Percentiles rank a stretch among this genome's conserved stretches.
Evolutionary conservation across 2,113 vertebrate genomes (phyloP).

Genomic region (Oryctolagus cuniculus): DNA sequence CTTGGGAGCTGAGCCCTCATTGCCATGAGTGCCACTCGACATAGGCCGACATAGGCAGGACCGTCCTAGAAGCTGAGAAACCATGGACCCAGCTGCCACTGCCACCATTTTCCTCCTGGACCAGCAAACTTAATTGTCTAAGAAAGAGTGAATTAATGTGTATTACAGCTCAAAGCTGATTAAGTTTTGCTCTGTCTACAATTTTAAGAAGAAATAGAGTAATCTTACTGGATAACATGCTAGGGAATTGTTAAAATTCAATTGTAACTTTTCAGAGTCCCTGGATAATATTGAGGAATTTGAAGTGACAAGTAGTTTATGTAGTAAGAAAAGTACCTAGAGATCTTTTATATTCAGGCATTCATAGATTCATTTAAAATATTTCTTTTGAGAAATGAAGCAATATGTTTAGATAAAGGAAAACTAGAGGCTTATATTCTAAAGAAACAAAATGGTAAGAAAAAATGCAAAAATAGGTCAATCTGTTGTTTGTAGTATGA

Average conservation of each 20-base stretch:
- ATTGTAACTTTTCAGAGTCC: neutral
- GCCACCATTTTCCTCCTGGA: too few species aligned
- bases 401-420: neutral
- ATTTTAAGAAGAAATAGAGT: neutral
- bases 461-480: neutral
- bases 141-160: neutral
- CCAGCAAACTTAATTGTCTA: too few species aligned
- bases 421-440: neutral
- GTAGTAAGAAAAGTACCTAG: neutral
- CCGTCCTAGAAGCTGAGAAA: too few species aligned
- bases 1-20: too few species aligned
- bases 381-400: conserved; percentile 1
- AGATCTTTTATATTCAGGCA: neutral
- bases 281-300: neutral
- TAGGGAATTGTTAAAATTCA: conserved; percentile 12
- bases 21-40: too few species aligned
- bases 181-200: neutral
- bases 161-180: neutral
- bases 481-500: neutral
- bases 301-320: neutral
- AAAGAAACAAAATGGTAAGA: neutral
- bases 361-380: neutral
- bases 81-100: too few species aligned
- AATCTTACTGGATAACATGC: conserved; percentile 25
- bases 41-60: too few species aligned